Base-by-base conservation (phyloP, 2,888 invertebrate genomes). In the Chelonus formosanus region DNA sequence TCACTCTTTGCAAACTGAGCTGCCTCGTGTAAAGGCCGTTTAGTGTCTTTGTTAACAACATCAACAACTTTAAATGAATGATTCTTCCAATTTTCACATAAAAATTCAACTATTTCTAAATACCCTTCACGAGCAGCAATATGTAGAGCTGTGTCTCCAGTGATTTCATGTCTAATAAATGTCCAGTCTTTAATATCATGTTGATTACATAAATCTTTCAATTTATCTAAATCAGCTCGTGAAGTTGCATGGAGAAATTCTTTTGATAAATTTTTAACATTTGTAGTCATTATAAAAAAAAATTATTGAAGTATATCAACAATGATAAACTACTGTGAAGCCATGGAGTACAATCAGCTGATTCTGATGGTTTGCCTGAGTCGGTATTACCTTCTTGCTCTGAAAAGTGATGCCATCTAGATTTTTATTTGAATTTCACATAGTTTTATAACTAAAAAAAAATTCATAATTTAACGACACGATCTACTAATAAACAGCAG, bases 21-120 rank as follows among this genome's bases (percentile, higher is more conserved):
- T 3, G 90, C 90, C 75, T 89, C 88, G 75, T 90, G 90, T 7
- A 90, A 75, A 0, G 89, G 85, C 31, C 87, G 85, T 79, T 90
- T 90, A 63, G 87, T 88, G 75, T 89, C 89, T 59, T 85, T 84
- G 78, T 90, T 90, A 8, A 79, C 76, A 48, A 82, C 76, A 63
- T 85, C 76, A 5, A 79, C 76, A 5, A 79, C 68, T 73, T 70
- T 74, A 64, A 72, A 76, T 43, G 64, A 54, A 3, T 73, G 71
- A 57, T 81, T 75, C 31, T 20, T 40, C 40, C 40, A 85, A 20
- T 74, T 70, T 45, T 78, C 70, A 62, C 84, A 75, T 10, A 85
- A 70, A 73, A 83, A 85, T 70, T 78, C 74, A 20, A 86, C 79
- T 34, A 87, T 77, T 20, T 85, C 75, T 7, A 82, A 60, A 71